Evolutionary conservation across 2,113 vertebrate species (phyloP), one percentile per base, ranked within the genome.

Genomic region (Poeciliopsis prolifica): DNA sequence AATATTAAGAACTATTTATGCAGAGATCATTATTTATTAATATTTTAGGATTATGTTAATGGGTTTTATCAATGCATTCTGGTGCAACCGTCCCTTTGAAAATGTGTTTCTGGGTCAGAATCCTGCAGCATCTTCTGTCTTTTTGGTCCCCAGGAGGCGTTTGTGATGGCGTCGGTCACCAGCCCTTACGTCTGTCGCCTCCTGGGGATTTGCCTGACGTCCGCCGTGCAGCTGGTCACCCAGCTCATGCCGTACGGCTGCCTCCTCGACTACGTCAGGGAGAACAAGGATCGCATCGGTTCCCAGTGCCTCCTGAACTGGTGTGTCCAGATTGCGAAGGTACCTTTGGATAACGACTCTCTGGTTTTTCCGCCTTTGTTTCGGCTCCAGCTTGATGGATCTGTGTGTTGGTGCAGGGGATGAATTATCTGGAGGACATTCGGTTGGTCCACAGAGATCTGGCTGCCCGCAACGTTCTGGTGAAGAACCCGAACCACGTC

Each of bases 261-360:
- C 91, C 96, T 99, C 15, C 92, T 99, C 22, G 97, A 99, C 87
- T 98, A 99, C 0, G 97, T 98, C 60, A 87, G 97, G 22, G 97
- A 99, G 87, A 97, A 99, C 93, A 97, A 96, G 22, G 97, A 97
- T 77, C 94, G 80, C 87, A 96, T 98, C 29, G 94, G 96, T 75
- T 98, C 98, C 54, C 97, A 97, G 92, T 97, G 95, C 83, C 95
- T 99, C 74, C 97, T 99, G 75, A 98, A 97, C 94, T 99, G 98
- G 98, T 99, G 97, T 93, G 97, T 99, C 92, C 98, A 99, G 94
- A 99, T 99, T 0, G 97, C 97, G 58, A 98, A 98, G 97, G 98
- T 99, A 82, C 31, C 29, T 35, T 44, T 33, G 31, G 17, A 13
- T 26, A 13, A 48, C 44, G 15, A 5, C 3, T 37, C 14, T 72